Evolutionary conservation across 2,888 invertebrate genomes (phyloP), one percentile per base, ranked within the genome.

Genomic region (Unio delphinus): DNA sequence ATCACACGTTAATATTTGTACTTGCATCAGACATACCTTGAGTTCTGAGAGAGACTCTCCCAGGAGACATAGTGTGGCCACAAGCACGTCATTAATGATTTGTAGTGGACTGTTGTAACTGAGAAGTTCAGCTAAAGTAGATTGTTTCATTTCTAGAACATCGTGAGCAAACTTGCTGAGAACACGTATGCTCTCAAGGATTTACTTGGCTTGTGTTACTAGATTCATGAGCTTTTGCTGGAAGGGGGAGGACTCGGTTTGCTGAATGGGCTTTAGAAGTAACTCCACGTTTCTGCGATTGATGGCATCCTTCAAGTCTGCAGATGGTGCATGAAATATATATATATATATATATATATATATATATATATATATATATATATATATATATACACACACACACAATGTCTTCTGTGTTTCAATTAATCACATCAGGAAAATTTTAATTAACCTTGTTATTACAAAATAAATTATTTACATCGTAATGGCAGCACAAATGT

Each of bases 271-370:
- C 30, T 61, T 69, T 20, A 57, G 68, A 23, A 77, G 58, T 5
- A 68, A 55, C 17, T 73, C 74, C n/a, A 67, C 59, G 61, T 73
- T 74, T 55, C 69, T 55, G 1, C 74, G 68, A 30, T 74, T 71
- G 61, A 74, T 74, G 17, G 74, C 71, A 26, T 77, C 77, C 64
- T 74, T 73, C 30, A 77, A 58, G 23, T 61, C 77, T 77, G 57
- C 11, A 6, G 45, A 11, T 45, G 11, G 45, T 45, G 2, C 8
- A 45, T 3, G 1, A 45, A 8, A 45, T 45, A 45, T 45, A 45
- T 2, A 45, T 45, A 1, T 45, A 45, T 45, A 23, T 23, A 23
- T 23, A 23, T 23, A 23, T 23, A 23, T 23, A 23, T 23, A 23
- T 23, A 23, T 23, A 23, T 23, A 23, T 23, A 23, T 23, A 23